Evolutionary conservation across 2,797 vertebrate genomes (phyloP), one percentile per base, ranked within the genome.

Genomic region (Macropodus opercularis): DNA sequence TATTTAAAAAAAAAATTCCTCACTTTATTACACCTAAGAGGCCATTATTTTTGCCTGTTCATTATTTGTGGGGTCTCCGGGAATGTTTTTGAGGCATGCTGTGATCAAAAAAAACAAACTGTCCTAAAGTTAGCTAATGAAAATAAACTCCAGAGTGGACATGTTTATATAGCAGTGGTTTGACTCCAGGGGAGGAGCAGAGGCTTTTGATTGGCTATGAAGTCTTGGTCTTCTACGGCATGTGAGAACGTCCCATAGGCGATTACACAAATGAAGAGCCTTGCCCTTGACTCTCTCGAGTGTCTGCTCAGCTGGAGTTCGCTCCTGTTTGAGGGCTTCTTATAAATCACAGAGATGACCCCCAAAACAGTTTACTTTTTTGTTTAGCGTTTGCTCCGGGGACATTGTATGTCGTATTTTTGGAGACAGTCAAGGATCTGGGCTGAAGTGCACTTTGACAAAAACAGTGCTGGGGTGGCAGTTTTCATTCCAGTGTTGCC

Each of bases 391-490:
- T 76, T 44, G 55, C 53, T 71, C 35, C 21, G 60, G 69, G 15
- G 40, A 44, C 57, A 24, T 79, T 60, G 84, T 80, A 78, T 35
- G 34, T 13, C 14, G n/a, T 36, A 17, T 36, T 85, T n/a, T 75
- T 74, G 26, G 22, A 50, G 46, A 55, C 10, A 29, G 31, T 58
- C 66, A 52, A 65, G 46, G 75, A 57, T 69, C 47, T 63, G 41
- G 47, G 69, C 70, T 47, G 36, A 43, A 60, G 51, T 11, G 56
- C 59, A 46, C 64, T 8, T 15, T 68, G 62, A 92, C 87, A 91
- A 91, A 89, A 74, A 84, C 75, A 70, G 44, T 89, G 90, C 88
- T 89, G 76, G 39, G 70, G 53, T 59, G 55, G 87, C 85, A 78
- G 72, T 87, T 92, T 91, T 87, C 43, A 49, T 51, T 42, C 55